Evolutionary conservation across 53 echinoderm and acorn worm species (phyloP).

Genomic region (Astropecten irregularis): DNA sequence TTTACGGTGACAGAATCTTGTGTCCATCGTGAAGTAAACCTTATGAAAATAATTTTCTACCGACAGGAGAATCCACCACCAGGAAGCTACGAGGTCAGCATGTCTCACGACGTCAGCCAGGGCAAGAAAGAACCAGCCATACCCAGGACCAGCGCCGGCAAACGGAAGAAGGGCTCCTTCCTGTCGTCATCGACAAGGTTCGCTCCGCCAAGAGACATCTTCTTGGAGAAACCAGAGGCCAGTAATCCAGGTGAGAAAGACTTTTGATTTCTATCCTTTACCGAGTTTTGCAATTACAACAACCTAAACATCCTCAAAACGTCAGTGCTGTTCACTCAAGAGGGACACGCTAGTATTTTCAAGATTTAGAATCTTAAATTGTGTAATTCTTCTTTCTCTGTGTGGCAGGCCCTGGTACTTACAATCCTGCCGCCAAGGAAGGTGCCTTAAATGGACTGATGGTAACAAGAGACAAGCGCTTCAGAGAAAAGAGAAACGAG

Average conservation of each 20-base stretch:
- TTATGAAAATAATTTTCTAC: too few relatives aligned
- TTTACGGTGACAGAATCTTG: too few relatives aligned
- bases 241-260: constrained; percentile 87
- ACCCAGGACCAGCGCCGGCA: constrained; percentile 78
- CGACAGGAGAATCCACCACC: constrained; percentile 99
- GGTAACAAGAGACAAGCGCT: constrained; percentile 82
- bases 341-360: too few relatives aligned
- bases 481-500: constrained; percentile 76
- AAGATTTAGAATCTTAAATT: too few relatives aligned
- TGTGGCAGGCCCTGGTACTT: constrained; percentile 90
- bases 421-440: constrained; percentile 60
- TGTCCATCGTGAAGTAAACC: too few relatives aligned
- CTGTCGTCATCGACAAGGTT: constrained; percentile 86
- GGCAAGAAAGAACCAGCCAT: constrained; percentile 72
- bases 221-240: constrained; percentile 79
- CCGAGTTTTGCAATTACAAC: background rate
- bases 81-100: constrained; percentile 90
- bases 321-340: too few relatives aligned
- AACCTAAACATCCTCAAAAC: too few relatives aligned
- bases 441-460: constrained; percentile 82
- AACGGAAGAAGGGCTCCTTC: constrained; percentile 92
- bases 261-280: background rate
- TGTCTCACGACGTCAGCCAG: constrained; percentile 78
- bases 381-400: background rate
- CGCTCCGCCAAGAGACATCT: constrained; percentile 83